Evolutionary conservation across 1,140 invertebrate species (phyloP).

Genomic region (Tenebrio molitor): DNA sequence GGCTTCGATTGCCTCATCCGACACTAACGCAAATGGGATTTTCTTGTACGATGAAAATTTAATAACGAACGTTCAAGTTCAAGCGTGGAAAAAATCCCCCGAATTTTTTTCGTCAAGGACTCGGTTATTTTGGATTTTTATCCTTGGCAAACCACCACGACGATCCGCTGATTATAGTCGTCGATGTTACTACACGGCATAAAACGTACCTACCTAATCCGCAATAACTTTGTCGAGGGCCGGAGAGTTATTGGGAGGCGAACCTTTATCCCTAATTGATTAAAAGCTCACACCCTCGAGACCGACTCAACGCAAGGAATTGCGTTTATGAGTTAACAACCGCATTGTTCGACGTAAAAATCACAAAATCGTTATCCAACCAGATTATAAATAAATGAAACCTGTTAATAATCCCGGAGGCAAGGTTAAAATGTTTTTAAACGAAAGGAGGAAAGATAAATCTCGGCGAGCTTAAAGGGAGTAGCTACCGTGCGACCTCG

Average conservation of each 20-base stretch:
- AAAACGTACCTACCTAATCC: too few species aligned
- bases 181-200: background rate
- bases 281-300: slow-evolving; percentile 29
- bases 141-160: slow-evolving; percentile 6
- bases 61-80: background rate
- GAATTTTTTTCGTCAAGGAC: slow-evolving; percentile 2
- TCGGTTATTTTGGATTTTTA: background rate
- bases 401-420: slow-evolving; percentile 14
- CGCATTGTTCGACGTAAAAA: slow-evolving; percentile 27
- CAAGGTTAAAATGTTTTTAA: slow-evolving; percentile 33
- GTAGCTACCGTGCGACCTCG: background rate
- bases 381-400: slow-evolving; percentile 19
- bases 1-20: too few species aligned
- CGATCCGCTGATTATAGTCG: slow-evolving; percentile 21
- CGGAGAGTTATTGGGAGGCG: slow-evolving; percentile 21
- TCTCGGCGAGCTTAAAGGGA: background rate
- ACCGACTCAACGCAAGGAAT: background rate
- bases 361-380: background rate
- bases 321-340: background rate
- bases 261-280: slow-evolving; percentile 31
- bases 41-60: slow-evolving; percentile 5
- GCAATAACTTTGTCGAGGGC: slow-evolving; percentile 17
- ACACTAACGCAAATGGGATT: slow-evolving; percentile 27
- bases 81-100: too few species aligned
- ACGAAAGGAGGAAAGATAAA: slow-evolving; percentile 27